Evolutionary conservation across 1,140 invertebrate genomes (phyloP).

Genomic region (Macrobrachium rosenbergii): DNA sequence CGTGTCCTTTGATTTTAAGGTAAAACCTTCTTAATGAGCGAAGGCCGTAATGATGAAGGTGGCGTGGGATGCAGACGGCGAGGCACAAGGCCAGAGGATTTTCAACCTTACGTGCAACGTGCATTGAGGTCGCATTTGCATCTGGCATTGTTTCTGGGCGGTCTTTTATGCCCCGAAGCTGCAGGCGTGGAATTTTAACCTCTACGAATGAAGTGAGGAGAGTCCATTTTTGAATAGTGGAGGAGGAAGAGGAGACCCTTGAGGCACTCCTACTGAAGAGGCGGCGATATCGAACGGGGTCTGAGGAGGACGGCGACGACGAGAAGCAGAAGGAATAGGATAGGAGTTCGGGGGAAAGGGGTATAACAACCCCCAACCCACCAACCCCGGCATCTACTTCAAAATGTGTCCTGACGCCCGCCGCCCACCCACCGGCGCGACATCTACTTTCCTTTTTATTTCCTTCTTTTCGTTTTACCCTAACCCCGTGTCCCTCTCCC

Average conservation of each 20-base stretch:
- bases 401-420: background rate
- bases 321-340: background rate
- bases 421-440: background rate
- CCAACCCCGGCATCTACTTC: background rate
- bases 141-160: constrained; percentile 19
- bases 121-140: constrained; percentile 30
- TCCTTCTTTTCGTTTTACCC: background rate
- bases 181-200: constrained; percentile 45
- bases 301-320: no score
- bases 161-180: background rate
- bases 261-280: constrained; percentile 53
- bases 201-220: constrained; percentile 10
- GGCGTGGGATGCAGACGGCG: constrained; percentile 7
- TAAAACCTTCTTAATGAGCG: constrained; percentile 53
- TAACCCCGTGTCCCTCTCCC: background rate
- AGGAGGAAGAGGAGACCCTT: constrained; percentile 46
- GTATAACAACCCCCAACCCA: constrained; percentile 1
- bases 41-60: constrained; percentile 41
- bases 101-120: constrained; percentile 49
- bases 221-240: constrained; percentile 43
- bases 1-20: background rate
- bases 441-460: background rate
- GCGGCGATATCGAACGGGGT: constrained; percentile 43
- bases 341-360: constrained; percentile 1
- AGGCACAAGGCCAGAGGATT: constrained; percentile 23